Evolutionary conservation across 2,888 invertebrate genomes (phyloP), one percentile per base, ranked within the genome.

Genomic region (Ypsolopha scabrella): DNA sequence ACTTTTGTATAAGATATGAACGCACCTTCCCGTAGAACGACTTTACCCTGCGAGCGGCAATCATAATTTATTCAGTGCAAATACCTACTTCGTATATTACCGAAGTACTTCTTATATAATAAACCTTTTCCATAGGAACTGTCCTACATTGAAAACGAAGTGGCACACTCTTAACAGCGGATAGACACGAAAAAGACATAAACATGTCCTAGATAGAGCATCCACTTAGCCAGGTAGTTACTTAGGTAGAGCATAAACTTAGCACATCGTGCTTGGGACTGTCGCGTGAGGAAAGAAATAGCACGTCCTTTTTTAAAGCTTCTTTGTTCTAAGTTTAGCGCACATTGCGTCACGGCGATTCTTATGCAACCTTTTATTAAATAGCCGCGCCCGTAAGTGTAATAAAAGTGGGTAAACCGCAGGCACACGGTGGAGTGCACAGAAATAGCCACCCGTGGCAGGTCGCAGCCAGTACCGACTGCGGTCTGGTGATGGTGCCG

Each of bases 371-470:
- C 37, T 37, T 47, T 37, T 13, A 36, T 14, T 34, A 24, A 24
- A 24, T 24, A 24, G 24, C 24, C 24, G 24, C 34, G 13, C 8
- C 11, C 47, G 37, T 47, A 36, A 37, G 36, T 34, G 39, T 49
- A 49, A 73, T 75, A 72, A 74, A 75, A 73, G 68, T 62, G 9
- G 41, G 59, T 62, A 62, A 65, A 73, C 80, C 77, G 70, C 75
- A 75, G 68, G 70, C 75, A 69, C 67, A 67, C 68, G 64, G 57
- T 70, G 70, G 67, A 63, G 67, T 67, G 75, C 70, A 75, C 75
- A 68, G 74, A 80, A 80, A 80, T 83, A 81, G 74, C 75, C 74
- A 75, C 75, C 72, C n/a, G 39, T 24, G 39, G 39, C 41, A 49
- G 33, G 39, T 33, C 33, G 39, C 49, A 49, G 41, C 9, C 34